phyloP scores from a whole-genome alignment of 1,140 invertebrate species.

The Oedothorax gibbosus region DNA sequence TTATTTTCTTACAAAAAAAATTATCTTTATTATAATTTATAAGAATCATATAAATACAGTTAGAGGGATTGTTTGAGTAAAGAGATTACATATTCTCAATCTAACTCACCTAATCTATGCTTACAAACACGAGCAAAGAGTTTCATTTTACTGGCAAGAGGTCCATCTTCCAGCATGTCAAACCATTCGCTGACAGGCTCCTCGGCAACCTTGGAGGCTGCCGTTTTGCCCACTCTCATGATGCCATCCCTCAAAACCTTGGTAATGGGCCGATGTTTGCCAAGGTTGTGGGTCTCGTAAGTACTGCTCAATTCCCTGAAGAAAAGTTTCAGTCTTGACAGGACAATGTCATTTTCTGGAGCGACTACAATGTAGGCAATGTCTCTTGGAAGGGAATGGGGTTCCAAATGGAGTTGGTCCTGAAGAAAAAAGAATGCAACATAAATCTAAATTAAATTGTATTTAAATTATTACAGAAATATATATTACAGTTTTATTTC shows the following conservation, averaged over 20 bases:
- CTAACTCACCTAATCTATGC: constrained; percentile 46
- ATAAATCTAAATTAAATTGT: not conserved
- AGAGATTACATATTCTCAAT: too few relatives aligned
- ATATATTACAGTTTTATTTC: too few relatives aligned
- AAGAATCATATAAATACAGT: too few relatives aligned
- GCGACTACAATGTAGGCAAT: constrained; percentile 94
- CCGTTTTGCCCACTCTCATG: constrained; percentile 82
- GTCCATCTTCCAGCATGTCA: constrained; percentile 78
- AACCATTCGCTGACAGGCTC: constrained; percentile 92
- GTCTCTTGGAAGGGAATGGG: constrained; percentile 91
- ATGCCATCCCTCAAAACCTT: constrained; percentile 75
- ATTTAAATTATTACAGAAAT: too few relatives aligned
- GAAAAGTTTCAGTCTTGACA: constrained; percentile 83
- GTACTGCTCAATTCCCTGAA: constrained; percentile 92
- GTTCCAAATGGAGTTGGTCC: constrained; percentile 92
- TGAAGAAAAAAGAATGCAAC: constrained; percentile 5
- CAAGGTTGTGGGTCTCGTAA: constrained; percentile 79
- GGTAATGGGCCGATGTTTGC: constrained; percentile 63
- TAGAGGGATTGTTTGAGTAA: too few relatives aligned
- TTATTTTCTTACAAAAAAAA: too few relatives aligned
- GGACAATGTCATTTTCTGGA: constrained; percentile 88
- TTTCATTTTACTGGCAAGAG: constrained; percentile 82
- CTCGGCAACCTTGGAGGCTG: constrained; percentile 74
- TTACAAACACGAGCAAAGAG: constrained; percentile 55
- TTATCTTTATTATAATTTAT: too few relatives aligned